Percentiles rank a stretch among this genome's conserved stretches.
These are phyloP conservation scores for Pachymerium ferrugineum DNA, from an alignment of 2,888 invertebrate species.

Conservation along the genomic window DNA sequence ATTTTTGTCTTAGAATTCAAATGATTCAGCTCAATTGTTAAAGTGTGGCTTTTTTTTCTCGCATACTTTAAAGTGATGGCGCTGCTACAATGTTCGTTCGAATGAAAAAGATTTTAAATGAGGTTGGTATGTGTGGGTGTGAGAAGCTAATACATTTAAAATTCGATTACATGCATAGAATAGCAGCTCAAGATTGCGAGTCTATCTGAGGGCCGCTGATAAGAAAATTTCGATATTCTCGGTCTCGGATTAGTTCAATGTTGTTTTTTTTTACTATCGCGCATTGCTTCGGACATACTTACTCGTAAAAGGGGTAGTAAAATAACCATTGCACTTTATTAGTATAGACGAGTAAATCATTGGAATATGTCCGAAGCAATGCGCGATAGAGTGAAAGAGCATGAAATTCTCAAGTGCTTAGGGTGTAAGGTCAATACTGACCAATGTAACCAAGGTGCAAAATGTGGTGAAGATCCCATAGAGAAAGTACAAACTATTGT, in stretches of 20 bases:
- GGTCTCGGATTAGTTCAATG: slow-evolving; percentile 35
- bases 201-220: slow-evolving; percentile 32
- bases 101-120: slow-evolving; percentile 24
- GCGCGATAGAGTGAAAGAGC: too few species aligned
- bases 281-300: too few species aligned
- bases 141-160: slow-evolving; percentile 28
- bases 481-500: too few species aligned
- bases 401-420: too few species aligned
- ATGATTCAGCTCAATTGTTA: not conserved
- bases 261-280: too few species aligned
- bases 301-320: too few species aligned
- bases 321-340: too few species aligned
- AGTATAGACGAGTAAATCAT: too few species aligned
- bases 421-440: too few species aligned
- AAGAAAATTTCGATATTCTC: slow-evolving; percentile 35
- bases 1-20: not conserved
- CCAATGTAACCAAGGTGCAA: too few species aligned
- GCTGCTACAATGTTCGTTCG: not conserved
- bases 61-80: not conserved
- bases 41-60: not conserved
- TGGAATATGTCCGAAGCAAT: too few species aligned
- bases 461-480: too few species aligned
- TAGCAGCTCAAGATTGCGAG: slow-evolving; percentile 33
- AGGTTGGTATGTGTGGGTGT: slow-evolving; percentile 7
- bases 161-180: slow-evolving; percentile 33